Evolutionary conservation across 2,888 invertebrate species (phyloP), one percentile per base, ranked within the genome.

Genomic region (Ectobius pallidus): DNA sequence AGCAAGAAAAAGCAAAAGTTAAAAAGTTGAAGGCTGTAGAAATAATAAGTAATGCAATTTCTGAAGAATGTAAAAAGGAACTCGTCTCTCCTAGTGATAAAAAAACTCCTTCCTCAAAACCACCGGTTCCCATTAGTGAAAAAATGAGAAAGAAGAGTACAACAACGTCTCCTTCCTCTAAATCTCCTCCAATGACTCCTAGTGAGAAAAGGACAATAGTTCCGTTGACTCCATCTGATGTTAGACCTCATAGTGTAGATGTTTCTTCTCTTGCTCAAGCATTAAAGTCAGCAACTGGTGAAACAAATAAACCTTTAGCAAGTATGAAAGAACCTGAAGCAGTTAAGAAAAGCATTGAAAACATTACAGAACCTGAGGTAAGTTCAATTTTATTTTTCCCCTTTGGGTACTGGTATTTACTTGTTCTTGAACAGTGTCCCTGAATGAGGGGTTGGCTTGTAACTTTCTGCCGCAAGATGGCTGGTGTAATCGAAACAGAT

Each of bases 11-110:
- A 42, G 74, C 73, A 74, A 77, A 81, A 86, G 81, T 78, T 85
- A 86, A 84, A 77, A 86, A 86, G 85, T 86, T 82, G 82, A 89
- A 89, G 80, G 92, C 92, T 1, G 87, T 91, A 70, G 90, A 89
- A 80, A 90, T 92, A 78, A 92, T 92, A 76, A 89, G 91, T 76
- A 88, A 89, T 81, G 91, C 91, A 78, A 89, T 92, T 79, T 83
- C 72, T 25, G 70, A 73, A 32, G 71, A 71, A 46, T 65, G 27
- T 27, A 63, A 52, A 32, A 58, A 46, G 30, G 70, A 70, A 22
- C 58, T 39, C 42, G 69, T 58, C 42, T 7, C 39, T 22, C 6
- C 2, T 68, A 14, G 20, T 11, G 44, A 18, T 3, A 72, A 62
- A 34, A 72, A 69, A 62, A 27, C 69, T 16, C 30, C 69, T 9